Evolutionary conservation across 2,888 invertebrate genomes (phyloP).

Genomic region (Melanostoma scalare): DNA sequence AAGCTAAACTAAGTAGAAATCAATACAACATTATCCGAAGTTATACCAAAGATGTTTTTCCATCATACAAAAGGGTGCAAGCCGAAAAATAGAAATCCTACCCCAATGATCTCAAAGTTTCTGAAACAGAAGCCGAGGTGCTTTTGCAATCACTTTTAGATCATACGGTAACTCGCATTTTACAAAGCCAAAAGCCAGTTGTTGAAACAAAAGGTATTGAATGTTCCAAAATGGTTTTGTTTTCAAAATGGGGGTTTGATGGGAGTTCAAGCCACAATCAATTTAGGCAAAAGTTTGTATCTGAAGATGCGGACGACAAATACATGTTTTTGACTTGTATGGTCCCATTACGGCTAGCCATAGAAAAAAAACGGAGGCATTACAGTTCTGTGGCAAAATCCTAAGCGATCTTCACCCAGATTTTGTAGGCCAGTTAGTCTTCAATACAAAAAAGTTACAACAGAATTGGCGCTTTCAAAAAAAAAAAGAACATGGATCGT

Average conservation of each 20-base stretch:
- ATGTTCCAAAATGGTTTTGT: too few relatives aligned
- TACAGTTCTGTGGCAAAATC: conserved; percentile 1
- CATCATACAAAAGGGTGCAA: neutral
- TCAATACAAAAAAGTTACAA: neutral
- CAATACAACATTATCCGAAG: neutral
- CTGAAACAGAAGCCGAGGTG: too few relatives aligned
- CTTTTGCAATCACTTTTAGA: too few relatives aligned
- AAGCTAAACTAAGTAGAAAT: neutral
- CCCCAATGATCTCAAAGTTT: neutral
- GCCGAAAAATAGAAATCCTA: neutral
- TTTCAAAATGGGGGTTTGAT: too few relatives aligned
- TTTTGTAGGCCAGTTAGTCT: too few relatives aligned
- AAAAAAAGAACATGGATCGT: neutral
- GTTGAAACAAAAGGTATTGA: too few relatives aligned
- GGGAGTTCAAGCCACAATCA: too few relatives aligned
- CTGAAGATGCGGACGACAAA: conserved; percentile 16
- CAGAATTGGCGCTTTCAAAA: neutral
- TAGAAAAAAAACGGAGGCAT: neutral
- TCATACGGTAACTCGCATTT: too few relatives aligned
- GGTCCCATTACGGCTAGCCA: conserved; percentile 13
- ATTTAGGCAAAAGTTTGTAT: conserved; percentile 11
- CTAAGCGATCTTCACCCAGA: conserved; percentile 1
- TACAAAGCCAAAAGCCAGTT: neutral
- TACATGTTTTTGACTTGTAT: conserved; percentile 26
- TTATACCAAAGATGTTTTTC: conserved; percentile 3